These are phyloP conservation scores for Lutjanus erythropterus DNA, from an alignment of 2,113 vertebrate species.

Conservation along the genomic window DNA sequence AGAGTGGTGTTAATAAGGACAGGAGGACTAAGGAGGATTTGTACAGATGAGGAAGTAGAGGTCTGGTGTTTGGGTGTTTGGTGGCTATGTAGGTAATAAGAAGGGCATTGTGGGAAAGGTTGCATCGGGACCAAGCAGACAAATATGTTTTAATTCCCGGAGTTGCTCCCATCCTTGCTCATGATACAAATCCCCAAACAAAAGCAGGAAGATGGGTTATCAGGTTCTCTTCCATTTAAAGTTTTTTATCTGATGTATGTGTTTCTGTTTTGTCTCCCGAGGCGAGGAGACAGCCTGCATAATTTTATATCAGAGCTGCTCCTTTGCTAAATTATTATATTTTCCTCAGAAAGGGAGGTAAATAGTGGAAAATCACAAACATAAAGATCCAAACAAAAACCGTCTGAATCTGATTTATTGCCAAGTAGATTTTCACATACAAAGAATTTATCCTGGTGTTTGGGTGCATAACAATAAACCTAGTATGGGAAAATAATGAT, in stretches of 20 bases:
- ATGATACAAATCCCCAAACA: conserved; percentile 1
- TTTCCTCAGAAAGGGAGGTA: no score
- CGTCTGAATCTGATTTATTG: not conserved
- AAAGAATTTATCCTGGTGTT: no score
- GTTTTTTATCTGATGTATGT: not conserved
- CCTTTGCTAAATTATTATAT: not conserved
- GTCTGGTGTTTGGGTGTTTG: conserved; percentile 16
- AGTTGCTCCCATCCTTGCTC: not conserved
- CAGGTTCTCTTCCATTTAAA: not conserved
- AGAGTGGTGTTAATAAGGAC: conserved; percentile 30
- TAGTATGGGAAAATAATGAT: no score
- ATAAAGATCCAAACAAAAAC: not conserved
- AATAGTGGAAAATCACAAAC: no score
- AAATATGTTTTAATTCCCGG: not conserved
- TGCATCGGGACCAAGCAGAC: not conserved
- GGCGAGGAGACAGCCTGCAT: not conserved
- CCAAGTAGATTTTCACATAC: not conserved
- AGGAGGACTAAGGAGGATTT: not conserved
- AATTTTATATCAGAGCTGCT: conserved; percentile 16
- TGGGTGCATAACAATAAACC: not conserved
- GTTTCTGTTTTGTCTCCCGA: conserved; percentile 4
- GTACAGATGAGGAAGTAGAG: conserved; percentile 5
- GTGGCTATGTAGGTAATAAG: conserved; percentile 4
- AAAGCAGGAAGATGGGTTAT: not conserved
- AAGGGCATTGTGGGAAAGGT: not conserved